A percentile compares a stretch with the other conserved stretches of the same genome.
Evolutionary conservation across 2,888 invertebrate genomes (phyloP).

Genomic region (Hirudinaria manillensis): DNA sequence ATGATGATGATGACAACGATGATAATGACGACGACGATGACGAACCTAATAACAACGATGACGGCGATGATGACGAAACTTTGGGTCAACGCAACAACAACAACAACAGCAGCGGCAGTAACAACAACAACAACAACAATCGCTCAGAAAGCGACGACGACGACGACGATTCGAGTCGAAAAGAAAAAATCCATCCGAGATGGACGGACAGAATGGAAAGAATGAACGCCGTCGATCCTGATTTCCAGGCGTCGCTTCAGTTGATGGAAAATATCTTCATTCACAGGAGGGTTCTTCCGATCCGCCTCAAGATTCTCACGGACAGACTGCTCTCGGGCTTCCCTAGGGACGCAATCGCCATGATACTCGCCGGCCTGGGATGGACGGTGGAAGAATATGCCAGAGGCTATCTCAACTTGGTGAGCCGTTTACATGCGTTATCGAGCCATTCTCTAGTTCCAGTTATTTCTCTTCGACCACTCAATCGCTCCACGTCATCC

Average conservation of each 20-base stretch:
- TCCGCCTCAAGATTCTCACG: constrained; percentile 68
- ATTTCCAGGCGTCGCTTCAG: constrained; percentile 57
- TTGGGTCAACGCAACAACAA: background rate
- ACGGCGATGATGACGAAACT: background rate
- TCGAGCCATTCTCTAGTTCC: background rate
- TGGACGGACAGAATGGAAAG: background rate
- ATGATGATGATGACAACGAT: background rate
- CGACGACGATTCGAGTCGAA: background rate
- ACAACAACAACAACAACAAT: background rate
- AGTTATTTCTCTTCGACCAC: background rate
- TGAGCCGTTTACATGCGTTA: constrained; percentile 45
- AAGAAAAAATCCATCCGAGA: background rate
- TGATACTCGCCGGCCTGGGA: constrained; percentile 53
- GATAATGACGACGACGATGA: constrained; percentile 8
- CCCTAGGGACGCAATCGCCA: constrained; percentile 66
- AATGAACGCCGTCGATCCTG: background rate
- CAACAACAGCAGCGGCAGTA: background rate
- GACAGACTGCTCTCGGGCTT: constrained; percentile 70
- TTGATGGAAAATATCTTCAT: constrained; percentile 71
- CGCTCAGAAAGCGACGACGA: background rate
- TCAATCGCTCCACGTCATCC: background rate
- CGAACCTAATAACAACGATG: background rate
- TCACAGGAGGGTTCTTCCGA: constrained; percentile 70
- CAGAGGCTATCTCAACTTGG: constrained; percentile 71
- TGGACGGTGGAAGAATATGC: constrained; percentile 74